Conservation (phyloP, 2,888 invertebrate species). For the Platycnemis pennipes region DNA sequence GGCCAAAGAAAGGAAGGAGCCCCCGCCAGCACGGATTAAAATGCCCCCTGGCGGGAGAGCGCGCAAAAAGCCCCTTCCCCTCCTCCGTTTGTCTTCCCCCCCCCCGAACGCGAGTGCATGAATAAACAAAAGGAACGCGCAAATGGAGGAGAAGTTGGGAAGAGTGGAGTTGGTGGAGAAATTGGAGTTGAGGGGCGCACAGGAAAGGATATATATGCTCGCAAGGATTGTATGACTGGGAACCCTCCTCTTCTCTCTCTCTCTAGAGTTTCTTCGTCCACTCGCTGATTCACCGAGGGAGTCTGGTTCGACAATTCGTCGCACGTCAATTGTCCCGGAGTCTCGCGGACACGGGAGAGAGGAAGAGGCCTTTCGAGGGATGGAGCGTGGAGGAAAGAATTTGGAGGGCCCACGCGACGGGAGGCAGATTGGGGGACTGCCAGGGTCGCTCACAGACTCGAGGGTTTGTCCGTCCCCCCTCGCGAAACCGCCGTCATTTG, state of each 20-base stretch:
- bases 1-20: constrained; percentile 4
- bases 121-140: neutral
- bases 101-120: neutral
- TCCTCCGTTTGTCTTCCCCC: no score
- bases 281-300: constrained; percentile 61
- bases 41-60: constrained; percentile 62
- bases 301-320: constrained; percentile 33
- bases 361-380: neutral
- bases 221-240: neutral
- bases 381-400: neutral
- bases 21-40: constrained; percentile 45
- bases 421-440: neutral
- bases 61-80: neutral
- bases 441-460: neutral
- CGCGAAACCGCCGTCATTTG: neutral
- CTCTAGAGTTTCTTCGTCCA: neutral
- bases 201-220: neutral
- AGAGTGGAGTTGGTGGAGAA: neutral
- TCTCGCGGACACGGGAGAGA: neutral
- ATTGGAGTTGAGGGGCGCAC: neutral
- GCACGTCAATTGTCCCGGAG: constrained; percentile 56
- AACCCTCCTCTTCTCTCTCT: neutral
- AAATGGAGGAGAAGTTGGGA: neutral
- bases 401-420: neutral
- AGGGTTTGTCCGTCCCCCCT: neutral